phyloP scores from a whole-genome alignment of 53 echinoderm and acorn worm genomes.

The Mesocentrotus franciscanus region DNA sequence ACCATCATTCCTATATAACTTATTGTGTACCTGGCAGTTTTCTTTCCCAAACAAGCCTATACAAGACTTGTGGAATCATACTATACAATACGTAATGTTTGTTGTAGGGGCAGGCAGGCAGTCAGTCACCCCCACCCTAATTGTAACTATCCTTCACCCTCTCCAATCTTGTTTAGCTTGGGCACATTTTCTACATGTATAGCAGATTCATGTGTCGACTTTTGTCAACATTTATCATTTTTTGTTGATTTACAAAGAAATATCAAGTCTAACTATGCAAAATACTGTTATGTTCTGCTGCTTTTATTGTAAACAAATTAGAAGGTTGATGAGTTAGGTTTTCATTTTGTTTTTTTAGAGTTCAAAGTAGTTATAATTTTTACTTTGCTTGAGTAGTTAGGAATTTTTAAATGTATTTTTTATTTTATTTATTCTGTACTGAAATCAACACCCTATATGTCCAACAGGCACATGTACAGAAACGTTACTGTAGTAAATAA shows the following conservation, averaged over 20 bases:
- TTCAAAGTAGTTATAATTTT: slow-evolving; percentile 9
- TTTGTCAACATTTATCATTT: slow-evolving; percentile 16
- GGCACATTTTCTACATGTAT: slow-evolving; percentile 48
- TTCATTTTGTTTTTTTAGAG: slow-evolving; percentile 11
- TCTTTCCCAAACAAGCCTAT: not conserved
- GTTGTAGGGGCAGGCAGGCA: not conserved
- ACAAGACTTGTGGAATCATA: slow-evolving; percentile 3
- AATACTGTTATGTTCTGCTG: slow-evolving; percentile 62
- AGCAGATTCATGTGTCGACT: slow-evolving; percentile 30
- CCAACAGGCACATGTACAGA: slow-evolving; percentile 32
- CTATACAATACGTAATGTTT: not conserved
- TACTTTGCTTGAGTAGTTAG: slow-evolving; percentile 53
- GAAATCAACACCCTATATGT: slow-evolving; percentile 50
- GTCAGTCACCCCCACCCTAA: not conserved
- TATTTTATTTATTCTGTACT: not conserved
- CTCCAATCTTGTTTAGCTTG: not conserved
- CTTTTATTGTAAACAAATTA: slow-evolving; percentile 13
- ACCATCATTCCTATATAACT: slow-evolving; percentile 45
- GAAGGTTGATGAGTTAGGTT: slow-evolving; percentile 1
- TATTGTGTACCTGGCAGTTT: slow-evolving; percentile 18
- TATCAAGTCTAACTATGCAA: slow-evolving; percentile 69
- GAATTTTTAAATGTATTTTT: not conserved
- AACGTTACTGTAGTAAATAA: not conserved
- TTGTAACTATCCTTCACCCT: not conserved
- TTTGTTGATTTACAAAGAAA: slow-evolving; percentile 65